Base-by-base conservation (phyloP, 64 coral and sea anemone genomes). In the Stichodactyla mertensii region DNA sequence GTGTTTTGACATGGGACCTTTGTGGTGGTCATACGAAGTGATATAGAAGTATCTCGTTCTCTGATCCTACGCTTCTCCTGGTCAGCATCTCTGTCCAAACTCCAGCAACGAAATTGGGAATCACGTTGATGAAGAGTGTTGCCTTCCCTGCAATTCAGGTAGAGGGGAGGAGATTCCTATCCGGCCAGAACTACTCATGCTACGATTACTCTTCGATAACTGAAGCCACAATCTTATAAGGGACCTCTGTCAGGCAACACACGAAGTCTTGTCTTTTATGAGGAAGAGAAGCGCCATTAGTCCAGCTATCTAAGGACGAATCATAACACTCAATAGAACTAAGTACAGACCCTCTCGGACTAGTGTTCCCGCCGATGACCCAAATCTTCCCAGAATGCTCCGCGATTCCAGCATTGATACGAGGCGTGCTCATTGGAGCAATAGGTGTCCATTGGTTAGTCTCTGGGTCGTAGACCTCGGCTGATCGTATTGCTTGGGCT, bases 301-400 rank as follows among this genome's bases (percentile, higher is more conserved):
- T 91, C 89, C 89, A 91, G 24, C 61, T 57, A 86, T 87, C 59
- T 20, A 55, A 22, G 1, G 79, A 77, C 14, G 89, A 77, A 83
- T 67, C 20, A 57, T 91, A 91, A 51, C 89, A 91, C 77, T 91
- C 89, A 56, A 87, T 83, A 27, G 84, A 86, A 52, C 22, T 70
- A 23, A 91, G 61, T 23, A 23, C 77, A 67, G 85, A 27, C 51
- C 16, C 57, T 60, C 88, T 55, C 54, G 55, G 85, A 62, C 26
- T 77, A 62, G 8, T 82, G 19, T 86, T 14, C 20, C 89, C 89
- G 10, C 89, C 89, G 70, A 91, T 59, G 1, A 91, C 77, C 78
- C 86, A 91, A 55, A 91, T 23, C 77, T 91, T 91, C 7, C 77
- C 89, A 70, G 6, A 74, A 52, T 83, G 85, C 77, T 64, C 89